These are phyloP conservation scores for Leptodactylus fallax DNA, from an alignment of 2,797 vertebrate species.

Conservation along the genomic window DNA sequence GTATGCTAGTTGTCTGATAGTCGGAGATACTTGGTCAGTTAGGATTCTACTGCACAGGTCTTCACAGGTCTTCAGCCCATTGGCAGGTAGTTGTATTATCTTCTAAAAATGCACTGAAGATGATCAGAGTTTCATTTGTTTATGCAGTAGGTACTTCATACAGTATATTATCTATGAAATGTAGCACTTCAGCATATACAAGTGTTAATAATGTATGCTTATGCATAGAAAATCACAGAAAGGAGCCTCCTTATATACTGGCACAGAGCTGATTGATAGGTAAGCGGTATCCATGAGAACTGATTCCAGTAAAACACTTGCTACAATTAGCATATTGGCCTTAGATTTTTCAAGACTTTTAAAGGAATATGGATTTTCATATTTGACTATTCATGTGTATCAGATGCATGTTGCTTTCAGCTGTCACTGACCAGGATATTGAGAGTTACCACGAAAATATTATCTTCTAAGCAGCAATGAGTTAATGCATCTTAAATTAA, in stretches of 20 bases:
- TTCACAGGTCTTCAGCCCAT: not conserved
- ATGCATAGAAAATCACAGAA: slow-evolving; percentile 24
- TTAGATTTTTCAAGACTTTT: not conserved
- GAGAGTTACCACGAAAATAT: too few species aligned
- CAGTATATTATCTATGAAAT: slow-evolving; percentile 2
- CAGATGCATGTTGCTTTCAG: not conserved
- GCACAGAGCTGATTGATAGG: slow-evolving; percentile 17
- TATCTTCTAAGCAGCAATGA: too few species aligned
- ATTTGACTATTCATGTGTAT: not conserved
- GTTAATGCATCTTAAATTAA: too few species aligned
- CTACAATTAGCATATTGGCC: slow-evolving; percentile 30
- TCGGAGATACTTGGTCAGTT: too few species aligned
- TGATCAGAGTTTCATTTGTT: not conserved
- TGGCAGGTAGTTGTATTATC: not conserved
- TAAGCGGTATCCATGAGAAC: slow-evolving; percentile 50
- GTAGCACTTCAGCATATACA: not conserved
- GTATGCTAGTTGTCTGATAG: too few species aligned
- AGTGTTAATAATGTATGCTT: slow-evolving; percentile 23
- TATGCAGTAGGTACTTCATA: not conserved
- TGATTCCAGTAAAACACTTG: slow-evolving; percentile 15
- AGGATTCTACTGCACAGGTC: too few species aligned
- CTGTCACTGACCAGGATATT: too few species aligned
- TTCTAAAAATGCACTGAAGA: not conserved
- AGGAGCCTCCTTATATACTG: not conserved
- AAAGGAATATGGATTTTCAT: slow-evolving; percentile 28